Percentiles rank a stretch among this genome's conserved stretches.
Evolutionary conservation across 2,113 vertebrate genomes (phyloP).

Genomic region (Ciconia stormi): DNA sequence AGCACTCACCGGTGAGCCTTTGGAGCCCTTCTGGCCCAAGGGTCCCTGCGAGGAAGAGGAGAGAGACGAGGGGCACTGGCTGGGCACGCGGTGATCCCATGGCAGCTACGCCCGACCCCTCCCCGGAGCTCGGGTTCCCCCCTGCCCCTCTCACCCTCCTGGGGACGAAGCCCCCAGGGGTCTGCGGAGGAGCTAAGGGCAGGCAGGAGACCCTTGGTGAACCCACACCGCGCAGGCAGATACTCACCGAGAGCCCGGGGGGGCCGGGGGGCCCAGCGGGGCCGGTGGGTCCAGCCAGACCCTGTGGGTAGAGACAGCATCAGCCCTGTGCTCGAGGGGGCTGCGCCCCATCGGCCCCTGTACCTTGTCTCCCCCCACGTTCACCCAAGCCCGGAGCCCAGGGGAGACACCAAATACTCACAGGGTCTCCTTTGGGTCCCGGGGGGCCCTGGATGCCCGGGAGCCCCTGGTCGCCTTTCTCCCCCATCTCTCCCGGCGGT

Average conservation of each 20-base stretch:
- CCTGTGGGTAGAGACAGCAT: constrained; percentile 64
- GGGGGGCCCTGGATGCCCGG: constrained; percentile 83
- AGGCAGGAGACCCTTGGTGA: not conserved
- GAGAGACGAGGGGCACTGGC: not conserved
- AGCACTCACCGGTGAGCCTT: constrained; percentile 82
- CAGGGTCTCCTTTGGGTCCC: constrained; percentile 86
- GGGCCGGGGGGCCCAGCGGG: constrained; percentile 82
- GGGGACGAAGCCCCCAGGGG: not conserved
- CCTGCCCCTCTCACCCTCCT: too few relatives aligned
- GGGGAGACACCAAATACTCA: constrained; percentile 58
- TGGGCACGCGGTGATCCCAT: accelerated
- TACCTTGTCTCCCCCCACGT: not conserved
- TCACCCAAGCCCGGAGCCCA: not conserved
- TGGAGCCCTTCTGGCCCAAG: constrained; percentile 87
- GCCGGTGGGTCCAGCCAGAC: constrained; percentile 73
- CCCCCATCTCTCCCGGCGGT: constrained; percentile 88
- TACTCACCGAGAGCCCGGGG: constrained; percentile 84
- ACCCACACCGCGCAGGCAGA: not conserved
- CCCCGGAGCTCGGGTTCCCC: not conserved
- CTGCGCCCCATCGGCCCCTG: too few relatives aligned
- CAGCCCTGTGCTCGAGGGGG: not conserved
- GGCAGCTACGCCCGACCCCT: not conserved
- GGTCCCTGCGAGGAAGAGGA: constrained; percentile 74
- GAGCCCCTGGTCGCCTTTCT: constrained; percentile 90
- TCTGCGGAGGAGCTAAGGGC: not conserved